Percentiles rank a stretch among this genome's conserved stretches.
phyloP scores from a whole-genome alignment of 2,888 invertebrate genomes.

The Pheosia gnoma region DNA sequence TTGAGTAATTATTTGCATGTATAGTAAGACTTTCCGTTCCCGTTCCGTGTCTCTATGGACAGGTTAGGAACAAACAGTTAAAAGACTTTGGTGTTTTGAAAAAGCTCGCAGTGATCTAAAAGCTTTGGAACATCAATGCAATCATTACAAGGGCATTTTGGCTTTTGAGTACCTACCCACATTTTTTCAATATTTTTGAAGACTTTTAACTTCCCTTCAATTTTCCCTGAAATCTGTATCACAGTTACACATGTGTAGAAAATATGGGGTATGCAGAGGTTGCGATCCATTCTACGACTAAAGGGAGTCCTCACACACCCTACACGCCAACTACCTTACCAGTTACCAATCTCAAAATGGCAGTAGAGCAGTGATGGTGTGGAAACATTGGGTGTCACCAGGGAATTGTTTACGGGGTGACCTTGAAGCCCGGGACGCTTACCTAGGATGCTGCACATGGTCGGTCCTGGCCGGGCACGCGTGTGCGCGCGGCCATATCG shows the following conservation, averaged over 20 bases:
- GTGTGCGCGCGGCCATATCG: constrained; percentile 74
- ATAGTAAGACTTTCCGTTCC: no score
- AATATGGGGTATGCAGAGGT: not conserved
- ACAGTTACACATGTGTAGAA: not conserved
- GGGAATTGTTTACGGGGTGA: constrained; percentile 65
- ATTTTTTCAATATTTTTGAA: not conserved
- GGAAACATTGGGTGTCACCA: constrained; percentile 43
- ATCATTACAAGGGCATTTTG: no score
- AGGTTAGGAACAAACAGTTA: no score
- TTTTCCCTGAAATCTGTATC: not conserved
- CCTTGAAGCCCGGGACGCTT: constrained; percentile 63
- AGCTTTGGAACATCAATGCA: no score
- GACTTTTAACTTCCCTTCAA: not conserved
- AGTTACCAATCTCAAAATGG: constrained; percentile 27
- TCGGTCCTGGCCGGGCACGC: constrained; percentile 71
- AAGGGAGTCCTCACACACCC: not conserved
- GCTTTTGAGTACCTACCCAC: no score
- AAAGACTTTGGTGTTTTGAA: no score
- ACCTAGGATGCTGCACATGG: constrained; percentile 77
- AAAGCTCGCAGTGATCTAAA: no score
- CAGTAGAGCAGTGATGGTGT: constrained; percentile 27
- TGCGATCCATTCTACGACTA: not conserved
- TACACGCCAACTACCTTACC: not conserved
- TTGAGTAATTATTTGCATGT: not conserved
- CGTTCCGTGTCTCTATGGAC: no score